These are phyloP conservation scores for Biston stratarius DNA, from an alignment of 2,888 invertebrate genomes.

Conservation along the genomic window DNA sequence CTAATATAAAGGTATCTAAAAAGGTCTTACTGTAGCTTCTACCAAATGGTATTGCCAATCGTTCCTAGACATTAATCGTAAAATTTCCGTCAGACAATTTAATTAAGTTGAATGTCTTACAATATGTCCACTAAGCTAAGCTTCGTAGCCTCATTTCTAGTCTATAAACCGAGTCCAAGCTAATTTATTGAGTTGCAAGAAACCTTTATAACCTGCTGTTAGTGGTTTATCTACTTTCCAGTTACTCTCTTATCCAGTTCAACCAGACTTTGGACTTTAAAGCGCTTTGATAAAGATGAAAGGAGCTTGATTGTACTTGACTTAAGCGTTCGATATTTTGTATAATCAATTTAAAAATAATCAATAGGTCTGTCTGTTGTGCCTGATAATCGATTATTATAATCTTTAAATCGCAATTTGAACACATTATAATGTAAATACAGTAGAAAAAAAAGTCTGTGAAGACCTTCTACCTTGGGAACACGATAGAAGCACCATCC, in stretches of 20 bases:
- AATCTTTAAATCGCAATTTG: no score
- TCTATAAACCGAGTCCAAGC: constrained; percentile 17
- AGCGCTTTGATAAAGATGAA: background rate
- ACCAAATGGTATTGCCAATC: no score
- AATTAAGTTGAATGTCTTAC: no score
- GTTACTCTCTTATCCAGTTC: constrained; percentile 22
- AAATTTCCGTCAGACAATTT: no score
- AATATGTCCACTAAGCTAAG: background rate
- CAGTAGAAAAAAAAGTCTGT: no score
- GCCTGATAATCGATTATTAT: no score
- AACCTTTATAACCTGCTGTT: constrained; percentile 23
- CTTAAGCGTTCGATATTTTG: no score
- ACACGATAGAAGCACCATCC: no score
- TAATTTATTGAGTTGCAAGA: constrained; percentile 22
- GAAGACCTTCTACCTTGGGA: no score
- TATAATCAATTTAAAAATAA: background rate
- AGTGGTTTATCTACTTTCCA: constrained; percentile 31
- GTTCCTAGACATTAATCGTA: background rate
- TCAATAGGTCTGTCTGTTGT: background rate
- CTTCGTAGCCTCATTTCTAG: constrained; percentile 26
- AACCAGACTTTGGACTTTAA: constrained; percentile 6
- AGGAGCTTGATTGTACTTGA: background rate
- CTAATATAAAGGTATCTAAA: no score
- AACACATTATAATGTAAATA: no score
- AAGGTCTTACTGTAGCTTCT: no score